A percentile compares a stretch with the other conserved stretches of the same genome.
phyloP scores from a whole-genome alignment of 2,797 vertebrate genomes.

The Percopsis omiscomaycus region DNA sequence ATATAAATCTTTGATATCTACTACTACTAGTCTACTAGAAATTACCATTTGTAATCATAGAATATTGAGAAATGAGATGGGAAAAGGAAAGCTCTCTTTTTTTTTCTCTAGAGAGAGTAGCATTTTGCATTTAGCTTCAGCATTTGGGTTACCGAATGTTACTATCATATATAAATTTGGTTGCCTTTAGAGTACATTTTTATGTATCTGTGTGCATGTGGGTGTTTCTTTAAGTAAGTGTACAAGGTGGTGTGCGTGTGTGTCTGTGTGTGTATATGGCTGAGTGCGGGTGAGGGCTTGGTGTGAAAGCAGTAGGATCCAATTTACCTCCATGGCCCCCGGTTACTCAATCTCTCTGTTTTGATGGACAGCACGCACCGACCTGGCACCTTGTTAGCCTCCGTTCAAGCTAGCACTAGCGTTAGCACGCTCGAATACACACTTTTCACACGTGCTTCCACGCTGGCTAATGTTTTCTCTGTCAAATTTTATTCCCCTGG shows the following conservation, averaged over 20 bases:
- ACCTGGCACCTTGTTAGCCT: conserved; percentile 32
- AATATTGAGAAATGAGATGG: too few species aligned
- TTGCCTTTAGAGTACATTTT: not conserved
- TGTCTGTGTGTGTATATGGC: conserved; percentile 11
- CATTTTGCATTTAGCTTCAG: too few species aligned
- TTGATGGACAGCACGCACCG: conserved; percentile 64
- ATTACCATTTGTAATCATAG: too few species aligned
- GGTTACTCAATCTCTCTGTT: conserved; percentile 58
- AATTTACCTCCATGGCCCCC: conserved; percentile 58
- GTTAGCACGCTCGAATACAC: not conserved
- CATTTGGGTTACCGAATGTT: too few species aligned
- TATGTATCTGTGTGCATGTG: conserved; percentile 3
- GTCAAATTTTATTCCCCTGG: conserved; percentile 52
- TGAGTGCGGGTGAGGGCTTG: conserved; percentile 29
- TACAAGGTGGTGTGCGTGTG: conserved; percentile 16
- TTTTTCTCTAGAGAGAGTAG: too few species aligned
- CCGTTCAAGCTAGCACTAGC: conserved; percentile 19
- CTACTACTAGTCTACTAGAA: too few species aligned
- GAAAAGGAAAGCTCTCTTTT: too few species aligned
- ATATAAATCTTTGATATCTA: too few species aligned
- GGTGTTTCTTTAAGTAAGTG: not conserved
- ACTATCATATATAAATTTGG: too few species aligned
- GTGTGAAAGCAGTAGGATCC: conserved; percentile 63
- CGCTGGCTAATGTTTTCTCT: conserved; percentile 59
- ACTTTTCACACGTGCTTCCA: conserved; percentile 3